phyloP scores from a whole-genome alignment of 2,888 invertebrate genomes.

The Spisula solida region DNA sequence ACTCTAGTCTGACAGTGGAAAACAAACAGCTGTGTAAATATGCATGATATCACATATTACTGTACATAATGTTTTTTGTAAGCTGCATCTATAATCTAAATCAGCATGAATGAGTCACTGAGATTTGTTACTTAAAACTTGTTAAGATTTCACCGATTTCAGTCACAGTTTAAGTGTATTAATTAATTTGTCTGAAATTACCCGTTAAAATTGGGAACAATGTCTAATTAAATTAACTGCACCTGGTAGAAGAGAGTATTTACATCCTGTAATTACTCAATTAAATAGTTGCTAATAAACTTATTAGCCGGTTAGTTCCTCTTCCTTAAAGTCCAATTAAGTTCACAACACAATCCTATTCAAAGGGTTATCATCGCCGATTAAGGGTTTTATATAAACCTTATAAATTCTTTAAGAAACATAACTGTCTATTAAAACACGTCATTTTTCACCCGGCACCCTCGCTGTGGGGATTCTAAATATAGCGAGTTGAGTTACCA shows the following conservation, averaged over 20 bases:
- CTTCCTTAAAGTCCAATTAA: not conserved
- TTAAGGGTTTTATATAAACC: not conserved
- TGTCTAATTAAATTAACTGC: not conserved
- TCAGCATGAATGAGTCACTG: not conserved
- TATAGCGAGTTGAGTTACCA: not conserved
- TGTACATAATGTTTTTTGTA: not conserved
- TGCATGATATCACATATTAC: not conserved
- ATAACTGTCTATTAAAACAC: not conserved
- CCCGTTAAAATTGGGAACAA: not conserved
- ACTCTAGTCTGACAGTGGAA: not conserved
- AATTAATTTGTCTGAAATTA: not conserved
- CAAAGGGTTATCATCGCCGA: not conserved
- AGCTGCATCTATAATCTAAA: not conserved
- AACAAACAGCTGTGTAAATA: constrained; percentile 19
- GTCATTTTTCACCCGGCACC: not conserved
- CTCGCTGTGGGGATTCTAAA: not conserved
- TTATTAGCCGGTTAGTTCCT: not conserved
- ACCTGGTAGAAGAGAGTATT: not conserved
- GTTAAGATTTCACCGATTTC: not conserved
- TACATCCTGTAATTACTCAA: not conserved
- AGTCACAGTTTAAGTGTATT: not conserved
- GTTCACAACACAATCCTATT: not conserved
- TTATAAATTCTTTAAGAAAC: not conserved
- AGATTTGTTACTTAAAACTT: not conserved
- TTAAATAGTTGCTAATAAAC: not conserved